Conservation (phyloP, 2,113 vertebrate species). For the Pimephales promelas region DNA sequence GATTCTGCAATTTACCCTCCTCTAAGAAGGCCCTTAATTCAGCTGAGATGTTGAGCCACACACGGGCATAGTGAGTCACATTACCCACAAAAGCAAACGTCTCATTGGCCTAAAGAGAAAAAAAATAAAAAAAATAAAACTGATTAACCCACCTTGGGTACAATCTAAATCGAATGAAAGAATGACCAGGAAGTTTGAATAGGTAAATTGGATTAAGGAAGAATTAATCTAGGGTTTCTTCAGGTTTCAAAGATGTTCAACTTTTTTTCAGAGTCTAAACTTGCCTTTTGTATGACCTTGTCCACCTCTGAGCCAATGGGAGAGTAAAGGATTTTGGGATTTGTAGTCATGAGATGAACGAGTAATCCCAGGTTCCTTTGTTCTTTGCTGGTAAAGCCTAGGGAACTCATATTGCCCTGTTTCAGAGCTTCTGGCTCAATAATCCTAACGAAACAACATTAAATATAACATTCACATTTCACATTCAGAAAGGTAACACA, state of each 20-base stretch:
- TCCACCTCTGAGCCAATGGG: conserved; percentile 91
- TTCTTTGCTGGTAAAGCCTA: conserved; percentile 96
- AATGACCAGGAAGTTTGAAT: no score
- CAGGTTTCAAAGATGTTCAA: neutral
- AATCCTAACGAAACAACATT: conserved; percentile 75
- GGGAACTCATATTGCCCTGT: conserved; percentile 93
- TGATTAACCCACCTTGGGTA: neutral
- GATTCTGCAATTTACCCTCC: conserved; percentile 84
- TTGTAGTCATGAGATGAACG: conserved; percentile 95
- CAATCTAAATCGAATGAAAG: neutral
- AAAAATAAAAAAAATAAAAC: neutral
- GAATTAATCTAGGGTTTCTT: neutral
- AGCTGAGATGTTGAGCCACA: conserved; percentile 91
- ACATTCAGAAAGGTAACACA: neutral
- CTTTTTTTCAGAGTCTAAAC: conserved; percentile 15
- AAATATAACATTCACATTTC: neutral
- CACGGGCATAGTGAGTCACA: conserved; percentile 87
- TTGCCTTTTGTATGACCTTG: conserved; percentile 92
- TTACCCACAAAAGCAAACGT: conserved; percentile 96
- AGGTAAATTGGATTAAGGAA: neutral
- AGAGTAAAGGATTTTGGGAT: conserved; percentile 94
- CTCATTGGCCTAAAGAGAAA: conserved; percentile 85
- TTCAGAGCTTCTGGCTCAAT: conserved; percentile 91
- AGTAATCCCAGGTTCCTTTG: conserved; percentile 93
- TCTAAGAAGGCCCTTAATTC: conserved; percentile 88